A percentile compares a stretch with the other conserved stretches of the same genome.
Conservation (phyloP, 2,113 vertebrate genomes). For the Castor canadensis region DNA sequence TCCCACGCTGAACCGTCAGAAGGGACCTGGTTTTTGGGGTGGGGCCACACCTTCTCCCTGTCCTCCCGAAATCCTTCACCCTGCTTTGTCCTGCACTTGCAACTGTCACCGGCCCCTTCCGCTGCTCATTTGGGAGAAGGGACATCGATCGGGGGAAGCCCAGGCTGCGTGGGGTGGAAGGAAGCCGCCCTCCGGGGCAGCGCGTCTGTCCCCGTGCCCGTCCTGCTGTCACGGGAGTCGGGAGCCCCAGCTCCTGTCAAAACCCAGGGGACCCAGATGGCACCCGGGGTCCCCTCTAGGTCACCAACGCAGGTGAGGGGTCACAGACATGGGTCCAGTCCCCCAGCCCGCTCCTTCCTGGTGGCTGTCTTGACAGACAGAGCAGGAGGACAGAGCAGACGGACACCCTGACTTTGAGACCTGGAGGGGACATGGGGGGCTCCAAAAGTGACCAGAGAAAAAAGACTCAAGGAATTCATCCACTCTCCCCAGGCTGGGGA, state of each 20-base stretch:
- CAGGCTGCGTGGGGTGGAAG: background rate
- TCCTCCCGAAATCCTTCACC: conserved; percentile 54
- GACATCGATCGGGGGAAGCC: background rate
- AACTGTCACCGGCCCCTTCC: background rate
- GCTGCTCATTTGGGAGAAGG: background rate
- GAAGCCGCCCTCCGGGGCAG: background rate
- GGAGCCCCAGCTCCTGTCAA: accelerated
- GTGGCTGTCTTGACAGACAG: background rate
- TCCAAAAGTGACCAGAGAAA: background rate
- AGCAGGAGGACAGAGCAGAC: background rate
- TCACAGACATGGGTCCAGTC: too few relatives aligned
- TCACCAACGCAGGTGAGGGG: too few relatives aligned
- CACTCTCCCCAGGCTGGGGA: background rate
- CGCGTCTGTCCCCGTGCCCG: background rate
- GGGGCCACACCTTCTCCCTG: too few relatives aligned
- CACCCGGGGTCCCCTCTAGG: background rate
- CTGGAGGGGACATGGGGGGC: background rate
- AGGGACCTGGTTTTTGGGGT: too few relatives aligned
- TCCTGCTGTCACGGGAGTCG: accelerated
- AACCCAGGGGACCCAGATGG: background rate
- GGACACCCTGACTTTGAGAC: background rate
- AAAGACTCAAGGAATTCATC: background rate
- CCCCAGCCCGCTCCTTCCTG: background rate
- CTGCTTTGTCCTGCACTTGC: conserved; percentile 56
- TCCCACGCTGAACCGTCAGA: accelerated